These are phyloP conservation scores for Sepiola atlantica DNA, from an alignment of 2,888 invertebrate genomes.

Conservation along the genomic window DNA sequence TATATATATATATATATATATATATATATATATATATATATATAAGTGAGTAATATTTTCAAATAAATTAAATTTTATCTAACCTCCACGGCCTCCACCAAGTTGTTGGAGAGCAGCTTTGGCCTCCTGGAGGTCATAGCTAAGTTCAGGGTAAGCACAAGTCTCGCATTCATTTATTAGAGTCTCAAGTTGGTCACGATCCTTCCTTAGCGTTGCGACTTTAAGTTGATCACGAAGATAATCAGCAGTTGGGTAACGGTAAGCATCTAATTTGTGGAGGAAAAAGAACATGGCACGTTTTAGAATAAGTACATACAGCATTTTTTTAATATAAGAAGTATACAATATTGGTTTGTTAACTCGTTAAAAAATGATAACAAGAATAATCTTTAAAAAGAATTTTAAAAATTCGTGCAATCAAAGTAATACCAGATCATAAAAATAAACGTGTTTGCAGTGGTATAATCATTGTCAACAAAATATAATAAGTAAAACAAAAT, in stretches of 20 bases:
- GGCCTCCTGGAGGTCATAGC: background rate
- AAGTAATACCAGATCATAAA: background rate
- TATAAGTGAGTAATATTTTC: too few species aligned
- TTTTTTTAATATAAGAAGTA: background rate
- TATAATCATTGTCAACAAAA: background rate
- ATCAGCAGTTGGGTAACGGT: background rate
- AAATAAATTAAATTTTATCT: background rate
- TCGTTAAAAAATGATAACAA: background rate
- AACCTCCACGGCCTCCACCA: conserved; percentile 37
- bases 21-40: too few species aligned
- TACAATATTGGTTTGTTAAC: background rate
- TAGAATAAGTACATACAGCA: background rate
- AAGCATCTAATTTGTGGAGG: background rate
- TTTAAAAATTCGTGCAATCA: background rate
- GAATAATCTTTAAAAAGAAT: background rate
- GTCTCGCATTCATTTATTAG: conserved; percentile 41
- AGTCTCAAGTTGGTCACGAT: background rate
- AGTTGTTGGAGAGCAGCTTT: background rate
- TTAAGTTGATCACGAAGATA: background rate
- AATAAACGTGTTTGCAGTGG: background rate
- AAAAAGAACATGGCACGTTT: background rate
- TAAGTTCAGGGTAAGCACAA: conserved; percentile 14
- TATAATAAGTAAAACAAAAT: background rate
- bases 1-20: too few species aligned
- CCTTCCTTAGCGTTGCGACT: background rate